Evolutionary conservation across 2,888 invertebrate genomes (phyloP).

Genomic region (Magallana nippona): DNA sequence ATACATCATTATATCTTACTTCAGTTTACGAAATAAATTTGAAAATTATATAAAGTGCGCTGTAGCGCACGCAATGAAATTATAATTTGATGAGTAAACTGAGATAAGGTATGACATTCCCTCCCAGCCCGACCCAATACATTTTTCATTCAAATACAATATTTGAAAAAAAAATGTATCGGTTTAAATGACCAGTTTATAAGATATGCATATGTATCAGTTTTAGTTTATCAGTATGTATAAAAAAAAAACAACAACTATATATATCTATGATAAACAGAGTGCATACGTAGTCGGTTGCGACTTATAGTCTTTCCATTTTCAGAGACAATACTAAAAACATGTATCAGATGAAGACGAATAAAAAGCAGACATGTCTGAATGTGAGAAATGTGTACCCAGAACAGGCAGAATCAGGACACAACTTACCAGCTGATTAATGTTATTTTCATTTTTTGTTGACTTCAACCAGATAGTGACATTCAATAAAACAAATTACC

Average conservation of each 20-base stretch:
- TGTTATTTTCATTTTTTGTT: too few relatives aligned
- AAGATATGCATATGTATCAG: too few relatives aligned
- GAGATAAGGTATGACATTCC: conserved; percentile 3
- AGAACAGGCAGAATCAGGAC: neutral
- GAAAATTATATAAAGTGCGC: neutral
- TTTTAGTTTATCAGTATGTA: neutral
- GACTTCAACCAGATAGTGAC: neutral
- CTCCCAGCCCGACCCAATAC: neutral
- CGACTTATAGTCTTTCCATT: neutral
- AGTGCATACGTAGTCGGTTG: neutral
- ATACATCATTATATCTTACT: conserved; percentile 39
- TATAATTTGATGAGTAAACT: conserved; percentile 26
- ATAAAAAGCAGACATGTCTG: neutral
- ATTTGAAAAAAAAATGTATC: too few relatives aligned
- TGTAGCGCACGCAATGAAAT: neutral
- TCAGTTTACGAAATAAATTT: conserved; percentile 31
- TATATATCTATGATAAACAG: too few relatives aligned
- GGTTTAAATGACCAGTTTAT: too few relatives aligned
- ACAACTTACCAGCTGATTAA: too few relatives aligned
- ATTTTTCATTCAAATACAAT: too few relatives aligned
- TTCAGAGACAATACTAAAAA: conserved; percentile 10
- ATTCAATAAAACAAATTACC: neutral
- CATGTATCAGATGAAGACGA: too few relatives aligned
- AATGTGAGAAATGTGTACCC: too few relatives aligned
- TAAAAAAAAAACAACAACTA: neutral